Percentiles rank a stretch among this genome's conserved stretches.
phyloP scores from a whole-genome alignment of 2,113 vertebrate species.

The Mesembrinibis cayennensis region DNA sequence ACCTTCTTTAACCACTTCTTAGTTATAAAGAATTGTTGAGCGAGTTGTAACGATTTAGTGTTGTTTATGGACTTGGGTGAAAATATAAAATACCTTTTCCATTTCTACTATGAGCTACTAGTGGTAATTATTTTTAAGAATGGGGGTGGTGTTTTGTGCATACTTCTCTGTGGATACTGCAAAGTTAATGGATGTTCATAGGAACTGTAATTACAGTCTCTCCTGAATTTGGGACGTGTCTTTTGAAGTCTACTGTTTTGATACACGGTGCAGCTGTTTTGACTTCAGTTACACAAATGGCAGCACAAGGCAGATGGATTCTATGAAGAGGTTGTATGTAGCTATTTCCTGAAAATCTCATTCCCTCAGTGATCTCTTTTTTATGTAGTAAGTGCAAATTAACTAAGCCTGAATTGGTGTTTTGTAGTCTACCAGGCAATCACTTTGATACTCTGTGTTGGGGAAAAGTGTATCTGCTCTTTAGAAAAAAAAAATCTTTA shows the following conservation, averaged over 20 bases:
- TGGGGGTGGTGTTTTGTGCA: not conserved
- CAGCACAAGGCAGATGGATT: slow-evolving; percentile 2
- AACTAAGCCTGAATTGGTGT: not conserved
- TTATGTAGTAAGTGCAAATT: slow-evolving; percentile 5
- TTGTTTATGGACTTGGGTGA: not conserved
- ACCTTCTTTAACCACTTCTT: not conserved
- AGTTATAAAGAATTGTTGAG: not conserved
- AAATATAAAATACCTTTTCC: not conserved
- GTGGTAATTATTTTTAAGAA: not conserved
- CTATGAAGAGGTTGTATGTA: not conserved
- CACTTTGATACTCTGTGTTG: not conserved
- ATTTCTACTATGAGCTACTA: not conserved
- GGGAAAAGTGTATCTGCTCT: not conserved
- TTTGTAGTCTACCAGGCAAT: not conserved
- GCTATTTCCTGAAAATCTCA: not conserved
- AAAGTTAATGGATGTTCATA: not conserved
- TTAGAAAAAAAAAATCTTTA: not conserved
- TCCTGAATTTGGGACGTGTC: not conserved
- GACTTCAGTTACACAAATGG: slow-evolving; percentile 3
- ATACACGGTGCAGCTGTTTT: not conserved
- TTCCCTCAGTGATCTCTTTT: not conserved
- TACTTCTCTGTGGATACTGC: not conserved
- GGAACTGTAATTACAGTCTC: not conserved
- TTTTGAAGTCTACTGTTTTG: not conserved
- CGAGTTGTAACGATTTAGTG: not conserved